Evolutionary conservation across 2,797 vertebrate genomes (phyloP), one percentile per base, ranked within the genome.

Genomic region (Enteromius paludinosus): DNA sequence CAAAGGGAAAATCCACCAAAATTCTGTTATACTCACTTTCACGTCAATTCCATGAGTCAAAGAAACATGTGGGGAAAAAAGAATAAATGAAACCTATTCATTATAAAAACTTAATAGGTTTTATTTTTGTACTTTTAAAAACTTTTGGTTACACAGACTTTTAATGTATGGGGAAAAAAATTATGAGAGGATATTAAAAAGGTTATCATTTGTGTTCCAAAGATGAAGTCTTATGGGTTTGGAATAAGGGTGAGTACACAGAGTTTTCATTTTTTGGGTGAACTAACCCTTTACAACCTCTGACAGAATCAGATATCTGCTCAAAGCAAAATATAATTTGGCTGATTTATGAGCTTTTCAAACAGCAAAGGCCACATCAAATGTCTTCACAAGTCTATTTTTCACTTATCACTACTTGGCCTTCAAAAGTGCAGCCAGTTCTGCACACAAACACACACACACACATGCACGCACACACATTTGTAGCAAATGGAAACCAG

Each of bases 361-460:
- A 41, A 23, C 14, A 41, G 20, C 5, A 3, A 68, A 5, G 35
- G 20, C 35, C 20, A 68, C 35, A 23, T 41, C 35, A 38, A 7
- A 68, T 68, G 65, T 43, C 65, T 43, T 43, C 65, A 68, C 65
- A 68, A 25, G 38, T 41, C 35, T 41, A 41, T 14, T 23, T 68
- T 8, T 43, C 5, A 68, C n/a, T 41, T 68, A 23, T 68, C 12
- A 23, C 38, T 8, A 25, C 23, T 15, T 43, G n/a, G 12, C n/a
- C 12, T 23, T 43, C 38, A 69, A 69, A 25, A 41, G 5, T 66
- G n/a, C 11, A 8, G 38, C 11, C 11, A 41, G 12, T 20, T 1
- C 3, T 6, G 35, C 7, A 15, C 14, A 9, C 41, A 45, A n/a
- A 69, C n/a, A 68, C 35, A 38, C 35, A 23, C 35, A 7, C 30